Evolutionary conservation across 2,113 vertebrate genomes (phyloP).

Genomic region (Stictonetta naevosa): DNA sequence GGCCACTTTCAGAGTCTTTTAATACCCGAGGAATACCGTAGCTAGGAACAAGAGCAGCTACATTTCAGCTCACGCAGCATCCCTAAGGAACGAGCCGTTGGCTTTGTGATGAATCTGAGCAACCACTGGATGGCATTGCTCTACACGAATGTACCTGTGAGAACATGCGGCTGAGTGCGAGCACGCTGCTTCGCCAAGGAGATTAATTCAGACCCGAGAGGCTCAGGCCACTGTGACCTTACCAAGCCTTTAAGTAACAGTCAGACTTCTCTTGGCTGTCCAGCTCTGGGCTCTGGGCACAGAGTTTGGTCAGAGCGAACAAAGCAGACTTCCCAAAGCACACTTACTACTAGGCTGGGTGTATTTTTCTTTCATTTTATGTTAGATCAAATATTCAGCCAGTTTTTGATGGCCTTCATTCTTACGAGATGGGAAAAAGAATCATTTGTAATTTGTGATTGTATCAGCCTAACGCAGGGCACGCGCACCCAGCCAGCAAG

Average conservation of each 20-base stretch:
- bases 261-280: neutral
- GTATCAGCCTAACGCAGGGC: fast-evolving
- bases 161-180: neutral
- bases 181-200: neutral
- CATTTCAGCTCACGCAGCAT: neutral
- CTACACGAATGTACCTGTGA: neutral
- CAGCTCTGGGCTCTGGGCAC: neutral
- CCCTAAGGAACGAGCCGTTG: constrained; percentile 7
- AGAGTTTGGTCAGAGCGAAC: neutral
- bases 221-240: constrained; percentile 36
- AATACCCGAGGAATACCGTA: neutral
- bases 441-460: neutral
- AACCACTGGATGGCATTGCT: constrained; percentile 46
- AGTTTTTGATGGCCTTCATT: neutral
- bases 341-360: neutral
- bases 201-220: constrained; percentile 6
- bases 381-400: constrained; percentile 1
- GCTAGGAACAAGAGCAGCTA: neutral
- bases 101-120: constrained; percentile 39
- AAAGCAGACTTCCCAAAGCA: neutral
- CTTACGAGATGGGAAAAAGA: neutral
- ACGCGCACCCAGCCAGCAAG: fast-evolving
- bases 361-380: neutral
- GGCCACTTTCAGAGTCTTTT: neutral
- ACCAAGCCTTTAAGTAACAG: constrained; percentile 25